Evolutionary conservation across 2,888 invertebrate species (phyloP).

Genomic region (Agrilus mali): DNA sequence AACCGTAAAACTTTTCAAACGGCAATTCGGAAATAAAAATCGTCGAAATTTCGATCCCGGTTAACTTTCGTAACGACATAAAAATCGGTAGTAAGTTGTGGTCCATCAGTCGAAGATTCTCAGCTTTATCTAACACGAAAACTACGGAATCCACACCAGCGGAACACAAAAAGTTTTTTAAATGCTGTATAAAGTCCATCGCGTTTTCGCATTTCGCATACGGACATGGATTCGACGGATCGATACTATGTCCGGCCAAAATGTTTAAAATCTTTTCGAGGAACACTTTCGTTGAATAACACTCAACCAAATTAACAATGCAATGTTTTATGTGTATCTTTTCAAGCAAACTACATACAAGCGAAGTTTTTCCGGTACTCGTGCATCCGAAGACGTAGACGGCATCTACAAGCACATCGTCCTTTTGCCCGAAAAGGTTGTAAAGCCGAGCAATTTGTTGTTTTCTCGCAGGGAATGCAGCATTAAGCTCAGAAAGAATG

Average conservation of each 20-base stretch:
- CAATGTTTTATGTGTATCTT: constrained; percentile 46
- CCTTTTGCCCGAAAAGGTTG: constrained; percentile 32
- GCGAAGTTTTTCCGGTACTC: constrained; percentile 70
- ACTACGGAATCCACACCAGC: constrained; percentile 41
- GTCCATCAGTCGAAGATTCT: constrained; percentile 64
- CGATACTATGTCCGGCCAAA: constrained; percentile 34
- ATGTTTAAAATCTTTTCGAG: constrained; percentile 61
- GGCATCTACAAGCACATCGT: constrained; percentile 52
- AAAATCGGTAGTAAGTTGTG: constrained; percentile 60
- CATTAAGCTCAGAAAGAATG: constrained; percentile 13
- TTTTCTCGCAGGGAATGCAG: constrained; percentile 24
- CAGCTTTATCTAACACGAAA: constrained; percentile 69
- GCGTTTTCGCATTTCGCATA: constrained; percentile 52
- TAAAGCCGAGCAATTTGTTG: constrained; percentile 28
- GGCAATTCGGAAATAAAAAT: constrained; percentile 66
- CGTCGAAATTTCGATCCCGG: constrained; percentile 56
- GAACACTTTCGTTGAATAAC: constrained; percentile 62
- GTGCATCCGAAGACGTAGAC: constrained; percentile 74
- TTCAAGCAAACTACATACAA: constrained; percentile 48
- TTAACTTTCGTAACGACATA: constrained; percentile 60
- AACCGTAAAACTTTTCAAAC: constrained; percentile 70
- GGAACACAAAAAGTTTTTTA: constrained; percentile 21
- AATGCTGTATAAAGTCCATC: constrained; percentile 45
- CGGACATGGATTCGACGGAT: constrained; percentile 28
- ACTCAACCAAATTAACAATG: constrained; percentile 69